These are phyloP conservation scores for Aproaerema taeniolella DNA, from an alignment of 2,888 invertebrate species.

Conservation along the genomic window DNA sequence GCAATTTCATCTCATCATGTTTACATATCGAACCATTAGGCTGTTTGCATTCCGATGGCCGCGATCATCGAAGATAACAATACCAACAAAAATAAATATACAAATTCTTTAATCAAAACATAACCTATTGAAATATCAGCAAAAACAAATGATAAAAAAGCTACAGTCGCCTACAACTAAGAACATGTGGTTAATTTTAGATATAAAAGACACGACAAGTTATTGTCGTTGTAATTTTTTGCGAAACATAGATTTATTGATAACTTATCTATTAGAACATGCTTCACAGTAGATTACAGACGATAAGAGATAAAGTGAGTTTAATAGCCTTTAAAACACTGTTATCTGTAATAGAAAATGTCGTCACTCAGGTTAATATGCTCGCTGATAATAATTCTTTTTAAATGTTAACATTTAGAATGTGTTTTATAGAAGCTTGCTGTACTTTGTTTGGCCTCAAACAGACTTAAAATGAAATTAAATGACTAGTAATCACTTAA, in stretches of 20 bases:
- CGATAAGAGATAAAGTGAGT: conserved; percentile 63
- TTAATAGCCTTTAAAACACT: conserved; percentile 52
- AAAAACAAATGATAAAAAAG: too few species aligned
- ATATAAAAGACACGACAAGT: too few species aligned
- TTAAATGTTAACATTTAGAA: too few species aligned
- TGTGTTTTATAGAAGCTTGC: too few species aligned
- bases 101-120: conserved; percentile 51
- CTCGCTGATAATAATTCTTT: too few species aligned
- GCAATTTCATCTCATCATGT: conserved; percentile 41
- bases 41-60: conserved; percentile 52
- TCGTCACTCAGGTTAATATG: too few species aligned
- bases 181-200: too few species aligned
- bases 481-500: conserved; percentile 31
- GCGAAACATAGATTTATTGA: conserved; percentile 66
- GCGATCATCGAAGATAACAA: conserved; percentile 48
- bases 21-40: conserved; percentile 41
- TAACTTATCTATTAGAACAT: conserved; percentile 42
- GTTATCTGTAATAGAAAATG: conserved; percentile 27
- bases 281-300: conserved; percentile 40
- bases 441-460: conserved; percentile 4
- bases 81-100: conserved; percentile 50
- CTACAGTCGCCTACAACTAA: too few species aligned
- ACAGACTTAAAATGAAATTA: conserved; percentile 21
- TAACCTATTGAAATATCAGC: too few species aligned
- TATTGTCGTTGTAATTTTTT: too few species aligned